Percentiles rank a stretch among this genome's conserved stretches.
These are phyloP conservation scores for Spongia lamella DNA, from an alignment of 37 sponge, comb jelly and placozoan genomes.

Conservation along the genomic window DNA sequence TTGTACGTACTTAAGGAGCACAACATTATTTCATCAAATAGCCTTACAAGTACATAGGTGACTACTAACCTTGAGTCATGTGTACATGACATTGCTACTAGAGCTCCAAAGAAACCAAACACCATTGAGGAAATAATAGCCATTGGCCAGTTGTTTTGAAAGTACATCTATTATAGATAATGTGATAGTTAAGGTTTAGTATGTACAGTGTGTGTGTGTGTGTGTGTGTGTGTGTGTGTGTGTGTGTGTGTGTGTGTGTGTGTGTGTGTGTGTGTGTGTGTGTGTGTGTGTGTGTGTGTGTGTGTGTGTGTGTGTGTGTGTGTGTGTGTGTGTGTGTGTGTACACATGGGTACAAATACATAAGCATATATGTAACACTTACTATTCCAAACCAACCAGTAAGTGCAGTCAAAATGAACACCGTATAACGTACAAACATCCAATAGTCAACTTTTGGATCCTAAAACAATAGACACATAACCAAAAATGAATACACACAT, in stretches of 20 bases:
- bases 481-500: background rate
- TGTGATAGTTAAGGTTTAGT: background rate
- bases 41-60: too few species aligned
- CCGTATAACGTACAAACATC: conserved; percentile 83
- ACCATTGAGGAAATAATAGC: background rate
- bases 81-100: background rate
- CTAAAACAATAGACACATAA: conserved; percentile 19
- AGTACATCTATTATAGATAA: background rate
- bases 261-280: too few species aligned
- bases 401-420: conserved; percentile 54
- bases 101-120: background rate
- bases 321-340: too few species aligned
- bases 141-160: background rate
- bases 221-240: too few species aligned
- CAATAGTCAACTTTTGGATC: conserved; percentile 85
- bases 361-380: conserved; percentile 20
- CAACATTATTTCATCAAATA: too few species aligned
- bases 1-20: too few species aligned
- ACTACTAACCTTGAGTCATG: conserved; percentile 3
- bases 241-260: too few species aligned
- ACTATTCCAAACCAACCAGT: conserved; percentile 52
- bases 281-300: too few species aligned
- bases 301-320: too few species aligned
- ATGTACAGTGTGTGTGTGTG: too few species aligned
- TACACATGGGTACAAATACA: too few species aligned